Base-by-base conservation (phyloP, 2,888 invertebrate genomes). In the Eupithecia vulgata region DNA sequence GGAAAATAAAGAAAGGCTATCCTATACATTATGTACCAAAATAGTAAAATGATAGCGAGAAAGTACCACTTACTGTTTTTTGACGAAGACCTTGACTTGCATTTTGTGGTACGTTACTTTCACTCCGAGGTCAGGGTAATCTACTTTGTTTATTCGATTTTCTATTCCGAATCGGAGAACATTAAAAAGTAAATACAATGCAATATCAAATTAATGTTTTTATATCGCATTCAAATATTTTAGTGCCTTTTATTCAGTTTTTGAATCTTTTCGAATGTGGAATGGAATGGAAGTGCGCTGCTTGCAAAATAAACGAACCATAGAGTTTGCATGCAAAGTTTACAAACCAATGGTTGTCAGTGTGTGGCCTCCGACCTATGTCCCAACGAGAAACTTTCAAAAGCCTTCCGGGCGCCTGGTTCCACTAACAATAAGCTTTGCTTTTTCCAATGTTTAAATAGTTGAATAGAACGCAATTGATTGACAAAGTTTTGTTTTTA, bases 361-460 rank as follows among this genome's bases (percentile, higher is more conserved):
- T 37, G 66, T 69, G 59, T 35, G 61, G 65, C 62, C 61, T 61
- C n/a, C 65, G 30, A 76, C 76, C 73, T 70, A 70, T 70, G 76
- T 78, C 78, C 73, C 59, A 57, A 68, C 66, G 52, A 68, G 70
- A 72, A 78, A 67, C 37, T 71, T 65, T 70, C 62, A 64, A 73
- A 72, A 68, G 65, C 65, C 52, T 65, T 65, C 30, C 65, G 70
- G 70, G 21, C 10, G 42, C 61, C 42, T 67, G 64, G 70, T 75
- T 65, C 37, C 64, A 40, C 52, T 66, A 72, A 76, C 76, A 78
- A 75, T 75, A 70, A 73, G 70, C 66, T 62, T 64, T 34, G 66
- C 57, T 57, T 57, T 52, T 57, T 57, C 21, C n/a, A 25, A 57
- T 57, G 21, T 57, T 57, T 21, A 12, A n/a, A 5, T 10, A 52